These are phyloP conservation scores for Sebastes schlegelii DNA, from an alignment of 2,113 vertebrate species.

Conservation along the genomic window DNA sequence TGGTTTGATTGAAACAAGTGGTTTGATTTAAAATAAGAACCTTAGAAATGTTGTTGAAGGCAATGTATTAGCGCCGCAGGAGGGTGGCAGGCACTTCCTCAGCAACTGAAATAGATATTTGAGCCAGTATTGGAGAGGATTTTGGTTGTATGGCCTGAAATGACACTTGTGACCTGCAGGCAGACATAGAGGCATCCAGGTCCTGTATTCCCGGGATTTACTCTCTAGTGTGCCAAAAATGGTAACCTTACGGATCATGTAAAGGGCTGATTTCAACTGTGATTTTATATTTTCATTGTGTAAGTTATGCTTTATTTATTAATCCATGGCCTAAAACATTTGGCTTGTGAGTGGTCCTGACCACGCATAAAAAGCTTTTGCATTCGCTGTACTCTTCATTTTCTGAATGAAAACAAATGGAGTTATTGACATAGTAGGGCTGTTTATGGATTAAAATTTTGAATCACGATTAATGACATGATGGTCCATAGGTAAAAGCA, in stretches of 20 bases:
- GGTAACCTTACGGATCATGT: too few relatives aligned
- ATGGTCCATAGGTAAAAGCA: too few relatives aligned
- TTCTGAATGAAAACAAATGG: too few relatives aligned
- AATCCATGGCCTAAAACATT: neutral
- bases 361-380: neutral
- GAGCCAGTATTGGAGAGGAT: neutral
- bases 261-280: neutral
- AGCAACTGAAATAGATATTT: slow-evolving; percentile 15
- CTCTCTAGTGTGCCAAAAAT: neutral
- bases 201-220: slow-evolving; percentile 9
- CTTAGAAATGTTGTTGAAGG: slow-evolving; percentile 32
- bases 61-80: slow-evolving; percentile 2
- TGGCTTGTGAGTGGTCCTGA: neutral
- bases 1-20: slow-evolving; percentile 37
- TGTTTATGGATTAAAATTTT: too few relatives aligned
- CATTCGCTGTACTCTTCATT: neutral
- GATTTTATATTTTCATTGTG: neutral
- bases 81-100: neutral
- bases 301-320: neutral
- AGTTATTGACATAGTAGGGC: neutral
- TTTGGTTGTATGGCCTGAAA: neutral
- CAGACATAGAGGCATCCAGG: neutral
- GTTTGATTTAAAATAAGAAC: slow-evolving; percentile 39
- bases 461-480: too few relatives aligned
- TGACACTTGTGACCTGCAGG: slow-evolving; percentile 19